Evolutionary conservation across 64 coral and sea anemone species (phyloP).

Genomic region (Pachyseris speciosa): DNA sequence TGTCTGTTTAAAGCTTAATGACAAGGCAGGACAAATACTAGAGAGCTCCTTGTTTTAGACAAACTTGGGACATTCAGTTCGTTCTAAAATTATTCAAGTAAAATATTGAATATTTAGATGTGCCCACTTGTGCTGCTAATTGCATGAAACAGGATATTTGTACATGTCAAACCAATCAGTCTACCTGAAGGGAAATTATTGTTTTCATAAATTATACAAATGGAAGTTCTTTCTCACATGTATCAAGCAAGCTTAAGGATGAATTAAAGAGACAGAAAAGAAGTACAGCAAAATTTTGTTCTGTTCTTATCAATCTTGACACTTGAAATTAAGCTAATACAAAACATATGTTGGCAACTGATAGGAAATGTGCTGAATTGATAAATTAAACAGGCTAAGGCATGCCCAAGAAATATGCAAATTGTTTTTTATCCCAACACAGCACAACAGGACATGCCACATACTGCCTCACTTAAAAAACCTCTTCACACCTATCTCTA

Average conservation of each 20-base stretch:
- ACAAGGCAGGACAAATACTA: too few species aligned
- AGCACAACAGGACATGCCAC: background rate
- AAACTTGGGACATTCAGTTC: too few species aligned
- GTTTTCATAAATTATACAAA: background rate
- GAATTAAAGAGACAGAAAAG: background rate
- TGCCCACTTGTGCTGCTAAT: too few species aligned
- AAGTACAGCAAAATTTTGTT: background rate
- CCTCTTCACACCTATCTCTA: background rate
- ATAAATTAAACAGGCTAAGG: background rate
- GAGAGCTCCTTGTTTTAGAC: too few species aligned
- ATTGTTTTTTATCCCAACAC: background rate
- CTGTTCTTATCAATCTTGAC: background rate
- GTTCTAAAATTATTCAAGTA: background rate
- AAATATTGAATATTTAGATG: too few species aligned
- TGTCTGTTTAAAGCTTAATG: too few species aligned
- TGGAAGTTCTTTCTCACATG: background rate
- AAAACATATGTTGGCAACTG: conserved; percentile 11
- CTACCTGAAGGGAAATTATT: background rate
- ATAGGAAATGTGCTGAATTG: conserved; percentile 16
- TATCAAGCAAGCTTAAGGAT: background rate
- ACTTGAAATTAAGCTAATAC: conserved; percentile 3
- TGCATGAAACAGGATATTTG: too few species aligned
- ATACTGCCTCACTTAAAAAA: background rate
- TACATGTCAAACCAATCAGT: too few species aligned
- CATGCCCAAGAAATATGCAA: background rate